Conservation (phyloP, 2,888 invertebrate species). For the Amiota mariae region DNA sequence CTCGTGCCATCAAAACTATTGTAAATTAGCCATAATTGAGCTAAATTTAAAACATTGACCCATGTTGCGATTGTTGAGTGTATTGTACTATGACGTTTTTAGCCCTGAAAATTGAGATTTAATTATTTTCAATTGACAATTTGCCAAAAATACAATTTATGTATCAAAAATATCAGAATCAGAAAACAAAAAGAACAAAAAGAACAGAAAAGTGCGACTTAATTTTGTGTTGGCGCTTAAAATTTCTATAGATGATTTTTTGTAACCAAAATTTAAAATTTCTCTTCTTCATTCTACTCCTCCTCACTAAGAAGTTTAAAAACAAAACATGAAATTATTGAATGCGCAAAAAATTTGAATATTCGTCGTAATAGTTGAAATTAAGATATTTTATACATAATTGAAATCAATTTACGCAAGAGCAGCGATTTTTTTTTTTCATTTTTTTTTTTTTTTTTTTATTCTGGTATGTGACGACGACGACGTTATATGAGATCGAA, state of each 20-base stretch:
- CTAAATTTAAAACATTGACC: constrained; percentile 37
- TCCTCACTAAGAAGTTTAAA: constrained; percentile 6
- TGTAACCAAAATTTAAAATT: background rate
- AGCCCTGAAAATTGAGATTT: constrained; percentile 38
- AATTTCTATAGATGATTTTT: too few species aligned
- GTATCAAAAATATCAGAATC: too few species aligned
- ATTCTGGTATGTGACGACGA: constrained; percentile 7
- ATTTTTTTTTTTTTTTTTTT: background rate
- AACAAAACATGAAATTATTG: constrained; percentile 4
- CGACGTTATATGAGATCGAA: constrained; percentile 14
- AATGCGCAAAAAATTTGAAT: constrained; percentile 22
- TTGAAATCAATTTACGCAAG: constrained; percentile 58
- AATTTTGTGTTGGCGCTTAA: constrained; percentile 27
- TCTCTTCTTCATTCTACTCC: too few species aligned
- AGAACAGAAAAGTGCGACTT: constrained; percentile 45
- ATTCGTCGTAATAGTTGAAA: background rate
- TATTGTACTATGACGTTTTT: constrained; percentile 26
- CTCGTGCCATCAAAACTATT: too few species aligned
- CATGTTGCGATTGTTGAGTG: constrained; percentile 5
- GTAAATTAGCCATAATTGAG: constrained; percentile 18
- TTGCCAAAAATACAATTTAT: too few species aligned
- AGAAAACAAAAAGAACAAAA: constrained; percentile 52
- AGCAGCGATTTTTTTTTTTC: constrained; percentile 12
- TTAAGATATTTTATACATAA: constrained; percentile 35
- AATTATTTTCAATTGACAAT: constrained; percentile 49